Percentiles rank a stretch among this genome's conserved stretches.
Conservation (phyloP, 2,888 invertebrate genomes). For the Phlogophora meticulosa region DNA sequence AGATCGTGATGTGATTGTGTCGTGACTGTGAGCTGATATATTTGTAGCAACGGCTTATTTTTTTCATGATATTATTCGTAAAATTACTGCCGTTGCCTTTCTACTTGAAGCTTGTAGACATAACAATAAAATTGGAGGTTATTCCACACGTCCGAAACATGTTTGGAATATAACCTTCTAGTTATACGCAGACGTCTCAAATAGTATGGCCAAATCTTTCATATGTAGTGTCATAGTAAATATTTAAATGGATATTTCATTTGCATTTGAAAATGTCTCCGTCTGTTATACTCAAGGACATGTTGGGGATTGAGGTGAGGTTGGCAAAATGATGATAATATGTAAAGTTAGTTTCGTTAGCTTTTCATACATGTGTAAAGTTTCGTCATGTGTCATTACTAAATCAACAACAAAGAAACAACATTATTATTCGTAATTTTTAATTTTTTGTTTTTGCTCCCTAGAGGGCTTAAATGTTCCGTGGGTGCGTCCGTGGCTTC, state of each 20-base stretch:
- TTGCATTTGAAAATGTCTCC: conserved; percentile 32
- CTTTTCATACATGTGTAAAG: conserved; percentile 2
- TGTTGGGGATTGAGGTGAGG: conserved; percentile 8
- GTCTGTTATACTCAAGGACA: conserved; percentile 24
- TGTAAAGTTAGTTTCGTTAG: conserved; percentile 5
- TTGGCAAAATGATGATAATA: conserved; percentile 17
- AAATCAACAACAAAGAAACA: too few relatives aligned
- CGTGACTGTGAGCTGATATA: conserved; percentile 49
- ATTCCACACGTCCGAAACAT: conserved; percentile 5
- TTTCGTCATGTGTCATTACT: conserved; percentile 23
- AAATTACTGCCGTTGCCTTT: conserved; percentile 45
- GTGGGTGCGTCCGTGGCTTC: too few relatives aligned
- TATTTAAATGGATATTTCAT: conserved; percentile 29
- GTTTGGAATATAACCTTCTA: conserved; percentile 38
- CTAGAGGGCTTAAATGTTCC: too few relatives aligned
- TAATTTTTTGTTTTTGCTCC: too few relatives aligned
- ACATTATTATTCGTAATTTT: too few relatives aligned
- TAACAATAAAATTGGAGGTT: conserved; percentile 28
- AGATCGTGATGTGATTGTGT: conserved; percentile 31
- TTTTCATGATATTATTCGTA: conserved; percentile 36
- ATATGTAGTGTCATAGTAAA: conserved; percentile 8
- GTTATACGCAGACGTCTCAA: conserved; percentile 13
- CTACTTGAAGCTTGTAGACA: conserved; percentile 41
- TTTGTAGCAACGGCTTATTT: conserved; percentile 37
- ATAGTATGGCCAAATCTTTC: conserved; percentile 9